Base-by-base conservation (phyloP, 2,888 invertebrate species). In the Phyto melanocephala region DNA sequence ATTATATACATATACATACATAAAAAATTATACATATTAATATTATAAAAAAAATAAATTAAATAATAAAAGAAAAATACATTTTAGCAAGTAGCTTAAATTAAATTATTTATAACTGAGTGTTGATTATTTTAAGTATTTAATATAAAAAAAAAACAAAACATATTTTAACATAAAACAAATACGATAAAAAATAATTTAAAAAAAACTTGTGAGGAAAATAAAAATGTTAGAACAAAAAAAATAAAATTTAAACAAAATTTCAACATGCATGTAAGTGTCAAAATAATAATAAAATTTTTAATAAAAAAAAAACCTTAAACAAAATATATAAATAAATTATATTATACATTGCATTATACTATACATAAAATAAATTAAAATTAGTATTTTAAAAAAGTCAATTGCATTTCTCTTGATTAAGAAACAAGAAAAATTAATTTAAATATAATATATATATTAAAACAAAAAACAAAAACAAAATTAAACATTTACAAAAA, bases 21-120 rank as follows among this genome's bases (percentile, higher is more conserved):
- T 62, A 33, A 52, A 74, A n/a, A 80, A 81, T 84, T 72, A 84
- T 84, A 85, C 85, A 85, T 82, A n/a, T n/a, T n/a, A n/a, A n/a
- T n/a, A n/a, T n/a, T n/a, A 80, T 42, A n/a, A 6, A 71, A 65
- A 58, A 52, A 24, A 56, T 17, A 6, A 67, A 52, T 50, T 22
- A 52, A 70, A 70, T 47, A 77, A 65, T 62, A 47, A 71, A 58
- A 56, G 45, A 47, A 80, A 72, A 65, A 75, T 58, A 78, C 33
- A 85, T 77, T 77, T 83, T 74, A 80, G 72, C 72, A 33, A 52
- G 80, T 80, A 80, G 72, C 80, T 80, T 76, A 70, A 74, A 77
- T 74, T 68, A 71, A 76, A 76, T 80, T 70, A 76, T 76, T 70
- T 83, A 80, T 77, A 80, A 83, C 56, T 83, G 77, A 77, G 76